A percentile compares a stretch with the other conserved stretches of the same genome.
phyloP scores from a whole-genome alignment of 2,888 invertebrate genomes.

The Lochmaea capreae region DNA sequence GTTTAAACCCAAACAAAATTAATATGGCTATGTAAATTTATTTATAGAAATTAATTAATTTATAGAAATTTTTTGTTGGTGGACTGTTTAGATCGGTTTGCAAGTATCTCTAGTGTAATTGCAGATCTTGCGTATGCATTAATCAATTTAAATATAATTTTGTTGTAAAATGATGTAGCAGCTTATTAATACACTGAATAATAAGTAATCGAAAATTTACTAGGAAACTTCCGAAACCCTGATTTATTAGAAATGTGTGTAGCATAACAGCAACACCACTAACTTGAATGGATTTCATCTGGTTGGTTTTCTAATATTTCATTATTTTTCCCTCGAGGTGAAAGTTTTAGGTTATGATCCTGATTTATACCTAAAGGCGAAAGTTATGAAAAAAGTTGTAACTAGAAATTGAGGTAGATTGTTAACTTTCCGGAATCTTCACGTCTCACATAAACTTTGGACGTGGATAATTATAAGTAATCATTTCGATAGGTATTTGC shows the following conservation, averaged over 20 bases:
- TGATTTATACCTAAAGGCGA: slow-evolving; percentile 28
- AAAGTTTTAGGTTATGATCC: slow-evolving; percentile 25
- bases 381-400: slow-evolving; percentile 36
- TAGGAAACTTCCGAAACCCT: background rate
- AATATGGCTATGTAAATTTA: no score
- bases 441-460: slow-evolving; percentile 26
- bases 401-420: slow-evolving; percentile 23
- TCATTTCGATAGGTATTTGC: no score
- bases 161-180: background rate
- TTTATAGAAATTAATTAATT: no score
- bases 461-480: slow-evolving; percentile 30
- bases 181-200: background rate
- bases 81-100: no score
- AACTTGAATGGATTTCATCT: slow-evolving; percentile 12
- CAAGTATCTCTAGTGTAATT: no score
- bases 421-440: slow-evolving; percentile 25
- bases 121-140: no score
- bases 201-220: background rate
- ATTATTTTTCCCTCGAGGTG: slow-evolving; percentile 14
- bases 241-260: background rate
- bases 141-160: background rate
- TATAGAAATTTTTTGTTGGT: no score
- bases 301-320: slow-evolving; percentile 13
- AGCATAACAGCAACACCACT: background rate
- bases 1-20: no score